Base-by-base conservation (phyloP, 2,888 invertebrate genomes). In the Ceraclea dissimilis region DNA sequence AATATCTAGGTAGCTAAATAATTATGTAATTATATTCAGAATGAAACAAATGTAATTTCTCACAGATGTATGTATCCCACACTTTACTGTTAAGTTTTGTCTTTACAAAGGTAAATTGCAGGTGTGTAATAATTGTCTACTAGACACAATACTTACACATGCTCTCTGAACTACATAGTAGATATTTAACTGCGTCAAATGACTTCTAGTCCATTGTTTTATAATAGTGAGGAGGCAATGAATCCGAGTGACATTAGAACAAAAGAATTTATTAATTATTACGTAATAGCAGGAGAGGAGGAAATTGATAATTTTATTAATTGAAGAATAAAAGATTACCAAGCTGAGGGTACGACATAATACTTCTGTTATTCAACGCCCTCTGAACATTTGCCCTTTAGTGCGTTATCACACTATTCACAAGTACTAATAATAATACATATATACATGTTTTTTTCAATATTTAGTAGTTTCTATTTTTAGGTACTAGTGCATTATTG, bases 231-330 rank as follows among this genome's bases (percentile, higher is more conserved):
- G 26, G 26, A 26, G 26, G 26, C 26, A 39, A 39, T 39, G 39
- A 13, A 16, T 8, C 39, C 13, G 13, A 39, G 39, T 16, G 26
- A 26, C 26, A 26, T 26, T 26, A 26, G 26, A 39, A 39, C 39
- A 39, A 39, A 39, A 39, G 39, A 39, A 39, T 39, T 39, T 39
- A 39, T 39, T 39, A 39, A 39, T 39, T n/a, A 39, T 39, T 39
- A 39, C 16, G 13, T 39, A 39, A 39, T 39, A 16, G 13, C 10
- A 39, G 13, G 13, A 5, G 39, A 39, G 13, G 16, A 39, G 39
- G 39, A 39, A 39, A 39, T 39, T 39, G 13, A 39, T 13, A 39
- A 39, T 39, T 39, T 8, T 39, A 8, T 39, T 16, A 8, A 4
- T 39, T 39, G 2, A 31, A 8, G 4, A 39, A 39, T 39, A 26